phyloP scores from a whole-genome alignment of 2,113 vertebrate species.

The Accipiter virgatus region DNA sequence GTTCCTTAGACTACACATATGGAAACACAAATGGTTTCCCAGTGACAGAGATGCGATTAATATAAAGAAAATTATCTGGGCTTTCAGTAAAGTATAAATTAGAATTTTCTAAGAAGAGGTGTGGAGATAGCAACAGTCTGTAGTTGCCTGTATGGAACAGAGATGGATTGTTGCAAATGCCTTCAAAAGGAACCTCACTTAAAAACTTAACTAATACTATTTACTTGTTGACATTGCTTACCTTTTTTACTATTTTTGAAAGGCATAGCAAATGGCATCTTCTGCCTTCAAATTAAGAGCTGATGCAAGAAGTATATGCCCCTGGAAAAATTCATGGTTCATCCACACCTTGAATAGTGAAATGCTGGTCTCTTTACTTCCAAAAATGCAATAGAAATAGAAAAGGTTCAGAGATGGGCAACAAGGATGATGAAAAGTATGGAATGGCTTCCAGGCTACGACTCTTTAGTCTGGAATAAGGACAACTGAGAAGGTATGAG shows the following conservation, averaged over 20 bases:
- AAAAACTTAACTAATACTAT: background rate
- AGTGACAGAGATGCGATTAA: background rate
- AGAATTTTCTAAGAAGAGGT: background rate
- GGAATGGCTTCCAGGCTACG: background rate
- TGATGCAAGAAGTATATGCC: background rate
- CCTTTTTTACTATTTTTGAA: background rate
- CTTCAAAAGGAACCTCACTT: background rate
- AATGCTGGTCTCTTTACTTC: background rate
- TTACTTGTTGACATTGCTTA: background rate
- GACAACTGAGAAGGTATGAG: background rate
- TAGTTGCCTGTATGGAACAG: background rate
- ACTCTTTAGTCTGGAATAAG: background rate
- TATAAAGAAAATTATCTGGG: background rate
- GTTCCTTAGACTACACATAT: background rate
- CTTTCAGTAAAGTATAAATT: conserved; percentile 20
- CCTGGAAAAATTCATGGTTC: background rate
- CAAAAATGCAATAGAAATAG: background rate
- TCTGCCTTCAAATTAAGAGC: background rate
- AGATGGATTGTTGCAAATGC: background rate
- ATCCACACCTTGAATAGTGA: background rate
- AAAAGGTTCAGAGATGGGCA: background rate
- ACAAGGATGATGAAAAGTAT: background rate
- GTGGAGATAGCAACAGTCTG: background rate
- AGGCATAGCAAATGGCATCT: background rate
- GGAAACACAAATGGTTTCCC: background rate